Percentiles rank a stretch among this genome's conserved stretches.
Conservation (phyloP, 2,888 invertebrate genomes). For the Fragum whitleyi region DNA sequence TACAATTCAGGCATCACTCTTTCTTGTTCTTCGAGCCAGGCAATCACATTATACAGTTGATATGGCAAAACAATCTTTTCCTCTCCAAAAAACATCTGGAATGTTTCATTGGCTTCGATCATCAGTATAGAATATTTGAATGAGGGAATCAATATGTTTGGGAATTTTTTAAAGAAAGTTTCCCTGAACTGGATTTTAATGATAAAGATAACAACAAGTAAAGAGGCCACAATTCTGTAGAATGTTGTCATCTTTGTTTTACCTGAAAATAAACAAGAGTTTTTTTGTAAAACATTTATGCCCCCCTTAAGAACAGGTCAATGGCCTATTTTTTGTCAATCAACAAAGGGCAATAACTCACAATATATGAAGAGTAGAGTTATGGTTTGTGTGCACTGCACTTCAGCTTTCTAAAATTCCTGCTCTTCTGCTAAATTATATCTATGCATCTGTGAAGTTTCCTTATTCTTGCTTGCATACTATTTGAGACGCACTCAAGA, state of each 20-base stretch:
- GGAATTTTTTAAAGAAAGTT: not conserved
- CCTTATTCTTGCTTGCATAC: too few species aligned
- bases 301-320: too few species aligned
- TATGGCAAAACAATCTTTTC: conserved; percentile 3
- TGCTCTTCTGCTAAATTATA: too few species aligned
- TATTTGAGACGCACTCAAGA: too few species aligned
- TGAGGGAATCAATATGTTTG: not conserved
- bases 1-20: conserved; percentile 39
- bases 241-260: not conserved
- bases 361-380: too few species aligned
- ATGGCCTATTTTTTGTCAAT: too few species aligned
- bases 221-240: conserved; percentile 25
- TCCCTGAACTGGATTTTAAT: conserved; percentile 5
- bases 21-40: conserved; percentile 41
- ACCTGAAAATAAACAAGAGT: conserved; percentile 5
- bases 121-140: not conserved
- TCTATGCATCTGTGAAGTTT: too few species aligned
- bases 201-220: conserved; percentile 8
- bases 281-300: too few species aligned
- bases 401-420: too few species aligned
- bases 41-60: conserved; percentile 5
- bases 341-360: too few species aligned
- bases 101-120: not conserved
- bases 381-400: too few species aligned
- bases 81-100: not conserved